These are phyloP conservation scores for Hormiphora californensis DNA, from an alignment of 37 sponge, comb jelly and placozoan species.

Conservation along the genomic window DNA sequence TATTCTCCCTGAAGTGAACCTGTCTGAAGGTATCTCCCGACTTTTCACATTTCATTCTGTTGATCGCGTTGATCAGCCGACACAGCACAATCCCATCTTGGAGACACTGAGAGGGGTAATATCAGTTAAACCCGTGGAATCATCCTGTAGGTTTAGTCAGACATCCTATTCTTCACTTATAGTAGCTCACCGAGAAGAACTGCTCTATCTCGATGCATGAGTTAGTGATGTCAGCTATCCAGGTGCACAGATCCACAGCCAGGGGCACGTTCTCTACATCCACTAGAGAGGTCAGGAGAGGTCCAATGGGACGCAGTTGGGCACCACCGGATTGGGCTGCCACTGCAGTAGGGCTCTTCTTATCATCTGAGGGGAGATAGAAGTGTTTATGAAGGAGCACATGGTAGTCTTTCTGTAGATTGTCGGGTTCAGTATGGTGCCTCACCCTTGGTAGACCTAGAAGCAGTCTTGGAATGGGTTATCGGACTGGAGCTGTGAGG, in stretches of 20 bases:
- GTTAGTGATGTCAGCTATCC: constrained; percentile 41
- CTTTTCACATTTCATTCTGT: constrained; percentile 14
- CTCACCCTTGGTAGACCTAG: too few species aligned
- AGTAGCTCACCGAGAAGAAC: background rate
- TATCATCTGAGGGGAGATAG: too few species aligned
- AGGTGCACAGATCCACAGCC: constrained; percentile 24
- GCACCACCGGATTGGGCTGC: too few species aligned
- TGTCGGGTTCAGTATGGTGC: too few species aligned
- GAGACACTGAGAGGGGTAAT: background rate
- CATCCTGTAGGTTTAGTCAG: background rate
- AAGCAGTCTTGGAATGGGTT: too few species aligned
- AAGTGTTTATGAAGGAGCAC: too few species aligned
- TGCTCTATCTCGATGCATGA: constrained; percentile 25
- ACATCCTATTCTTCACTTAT: background rate
- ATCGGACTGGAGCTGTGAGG: too few species aligned
- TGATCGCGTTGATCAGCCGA: background rate
- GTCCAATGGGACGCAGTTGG: too few species aligned
- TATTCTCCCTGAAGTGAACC: constrained; percentile 31
- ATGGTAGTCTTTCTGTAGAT: too few species aligned
- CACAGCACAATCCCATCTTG: constrained; percentile 49
- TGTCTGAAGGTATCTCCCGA: constrained; percentile 30
- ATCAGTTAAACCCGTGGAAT: background rate
- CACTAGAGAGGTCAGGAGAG: background rate
- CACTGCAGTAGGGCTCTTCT: too few species aligned
- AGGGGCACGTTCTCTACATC: constrained; percentile 17